A percentile compares a stretch with the other conserved stretches of the same genome.
Conservation (phyloP, 2,888 invertebrate species). For the Tyria jacobaeae region DNA sequence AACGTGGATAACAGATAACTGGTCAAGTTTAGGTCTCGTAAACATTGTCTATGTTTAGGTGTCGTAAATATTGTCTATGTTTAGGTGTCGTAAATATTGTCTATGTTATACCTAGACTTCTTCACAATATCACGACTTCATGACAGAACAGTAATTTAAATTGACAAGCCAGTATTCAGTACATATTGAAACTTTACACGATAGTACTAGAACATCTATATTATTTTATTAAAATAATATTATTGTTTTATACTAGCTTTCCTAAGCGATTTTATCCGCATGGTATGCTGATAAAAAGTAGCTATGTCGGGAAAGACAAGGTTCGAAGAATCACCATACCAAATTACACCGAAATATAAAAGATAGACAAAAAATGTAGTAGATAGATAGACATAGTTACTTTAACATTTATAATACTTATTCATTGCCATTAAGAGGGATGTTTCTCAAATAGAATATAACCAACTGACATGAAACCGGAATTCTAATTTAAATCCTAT, state of each 20-base stretch:
- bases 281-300: too few relatives aligned
- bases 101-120: neutral
- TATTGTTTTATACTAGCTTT: too few relatives aligned
- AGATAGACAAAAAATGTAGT: too few relatives aligned
- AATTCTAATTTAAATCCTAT: neutral
- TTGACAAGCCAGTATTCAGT: neutral
- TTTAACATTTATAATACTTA: neutral
- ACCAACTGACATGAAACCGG: neutral
- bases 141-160: neutral
- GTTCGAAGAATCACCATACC: too few relatives aligned
- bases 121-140: neutral
- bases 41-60: too few relatives aligned
- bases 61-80: neutral
- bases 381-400: too few relatives aligned
- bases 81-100: neutral
- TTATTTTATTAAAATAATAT: neutral
- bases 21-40: too few relatives aligned
- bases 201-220: neutral
- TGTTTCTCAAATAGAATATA: neutral
- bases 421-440: neutral
- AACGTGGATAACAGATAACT: too few relatives aligned
- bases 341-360: too few relatives aligned
- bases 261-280: too few relatives aligned
- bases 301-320: too few relatives aligned
- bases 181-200: neutral